Conservation (phyloP, 1,140 invertebrate species). For the Brachystomella parvula region DNA sequence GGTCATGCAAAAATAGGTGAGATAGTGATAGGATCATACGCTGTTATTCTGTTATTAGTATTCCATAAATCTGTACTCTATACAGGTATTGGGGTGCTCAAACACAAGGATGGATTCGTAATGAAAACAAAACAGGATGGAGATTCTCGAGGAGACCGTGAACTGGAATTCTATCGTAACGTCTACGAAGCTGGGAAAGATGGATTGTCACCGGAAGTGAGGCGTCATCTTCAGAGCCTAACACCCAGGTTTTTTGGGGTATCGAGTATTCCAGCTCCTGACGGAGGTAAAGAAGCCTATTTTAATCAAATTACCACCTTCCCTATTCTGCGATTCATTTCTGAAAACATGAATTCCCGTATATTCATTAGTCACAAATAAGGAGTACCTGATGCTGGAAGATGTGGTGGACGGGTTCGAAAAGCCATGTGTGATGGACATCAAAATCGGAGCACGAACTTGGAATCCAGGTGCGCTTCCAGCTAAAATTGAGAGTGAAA, state of each 20-base stretch:
- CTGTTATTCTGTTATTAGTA: neutral
- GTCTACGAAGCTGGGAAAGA: neutral
- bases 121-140: constrained; percentile 34
- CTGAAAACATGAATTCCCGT: neutral
- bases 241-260: constrained; percentile 31
- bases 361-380: neutral
- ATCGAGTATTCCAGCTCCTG: neutral
- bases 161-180: constrained; percentile 12
- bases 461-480: constrained; percentile 49
- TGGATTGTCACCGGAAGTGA: too few relatives aligned
- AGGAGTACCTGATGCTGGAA: constrained; percentile 32
- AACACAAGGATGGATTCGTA: constrained; percentile 33
- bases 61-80: neutral
- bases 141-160: constrained; percentile 29
- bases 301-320: neutral
- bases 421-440: constrained; percentile 50
- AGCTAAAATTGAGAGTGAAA: constrained; percentile 47
- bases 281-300: neutral
- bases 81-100: constrained; percentile 24
- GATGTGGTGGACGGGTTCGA: constrained; percentile 44
- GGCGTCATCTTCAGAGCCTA: too few relatives aligned
- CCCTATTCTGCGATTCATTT: too few relatives aligned
- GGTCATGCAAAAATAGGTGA: constrained; percentile 16
- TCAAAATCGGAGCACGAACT: constrained; percentile 51
- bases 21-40: neutral